Evolutionary conservation across 2,113 vertebrate species (phyloP), one percentile per base, ranked within the genome.

Genomic region (Caranx melampygus): DNA sequence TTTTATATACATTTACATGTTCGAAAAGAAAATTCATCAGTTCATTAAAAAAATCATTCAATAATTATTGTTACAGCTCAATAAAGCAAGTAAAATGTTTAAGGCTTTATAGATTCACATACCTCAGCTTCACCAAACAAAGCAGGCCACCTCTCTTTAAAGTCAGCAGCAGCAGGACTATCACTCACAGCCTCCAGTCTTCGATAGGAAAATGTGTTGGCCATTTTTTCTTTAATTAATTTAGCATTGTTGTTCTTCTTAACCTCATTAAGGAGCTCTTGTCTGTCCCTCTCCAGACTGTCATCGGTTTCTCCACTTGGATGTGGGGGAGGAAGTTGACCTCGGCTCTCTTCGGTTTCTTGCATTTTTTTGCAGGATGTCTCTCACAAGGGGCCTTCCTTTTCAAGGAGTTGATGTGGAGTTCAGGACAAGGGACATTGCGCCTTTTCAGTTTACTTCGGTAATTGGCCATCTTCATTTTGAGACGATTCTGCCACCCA

Each of bases 81-180:
- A 52, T 52, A 4, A 4, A 45, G 44, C 44, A 12, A 13, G 11
- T 44, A 13, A 44, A 2, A 44, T 44, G 4, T 67, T 33, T 10
- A 47, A 65, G 20, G 35, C 6, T 33, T 47, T 49, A 37, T 8
- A 73, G 45, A 42, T 40, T 54, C 11, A 58, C 31, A 5, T 35
- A 76, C 62, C 62, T 66, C 49, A 54, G 60, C 57, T 75, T 75
- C 72, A 64, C 34, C 54, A 64, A 75, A 64, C 34, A 75, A 55
- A 64, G 72, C 35, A 55, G 72, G 49, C 72, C 72, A 64, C 14
- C 60, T 64, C 16, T 75, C 47, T 42, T 33, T 55, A 16, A 75
- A 75, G 51, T 65, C 34, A 44, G 4, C 61, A 42, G 34, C 35
- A 54, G 34, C 20, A 1, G 72, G 59, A 42, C 44, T 74, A 6